Base-by-base conservation (phyloP, 2,797 vertebrate species). In the Neosalanx taihuensis region DNA sequence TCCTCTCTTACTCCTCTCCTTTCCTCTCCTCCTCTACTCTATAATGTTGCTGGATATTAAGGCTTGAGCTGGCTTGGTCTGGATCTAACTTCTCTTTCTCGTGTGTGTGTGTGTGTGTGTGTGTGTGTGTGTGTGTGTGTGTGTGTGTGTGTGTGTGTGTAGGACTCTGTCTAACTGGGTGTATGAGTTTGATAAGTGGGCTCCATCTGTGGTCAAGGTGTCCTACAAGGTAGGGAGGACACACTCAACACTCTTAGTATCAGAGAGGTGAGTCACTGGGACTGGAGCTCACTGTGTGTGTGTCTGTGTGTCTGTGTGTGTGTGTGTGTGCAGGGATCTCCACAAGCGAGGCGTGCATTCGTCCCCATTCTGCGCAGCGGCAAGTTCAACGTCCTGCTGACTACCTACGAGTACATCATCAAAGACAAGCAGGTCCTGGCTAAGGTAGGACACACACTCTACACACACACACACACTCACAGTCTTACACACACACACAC, bases 111-210 rank as follows among this genome's bases (percentile, higher is more conserved):
- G 37, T 41, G 37, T 37, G 35, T 37, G 5, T 37, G 35, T 37
- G 7, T 33, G 33, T 33, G 33, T 33, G 33, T 33, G 33, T 33
- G n/a, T 33, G 33, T 33, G 33, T 33, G 33, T 33, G 33, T 2
- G 33, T 33, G 33, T 33, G 33, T 33, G 33, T 4, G 33, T 35
- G 79, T 73, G 29, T 79, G 13, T 83, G 73, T 72, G 7, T 86
- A 98, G 96, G 81, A 98, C 97, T 31, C 86, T 99, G 64, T 99
- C 97, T 41, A 99, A 99, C 86, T 99, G 97, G 97, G 97, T 97
- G 0, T 98, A 97, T 0, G 97, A 99, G 89, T 99, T 99, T 73
- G 97, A 99, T 89, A 99, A 99, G 70, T 99, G 96, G 97, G 96
- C 95, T 5, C 97, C 97, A 1, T 97, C 97, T 0, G 97, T 99